Conservation (phyloP, 2,797 vertebrate species). For the Hoplostethus atlanticus region DNA sequence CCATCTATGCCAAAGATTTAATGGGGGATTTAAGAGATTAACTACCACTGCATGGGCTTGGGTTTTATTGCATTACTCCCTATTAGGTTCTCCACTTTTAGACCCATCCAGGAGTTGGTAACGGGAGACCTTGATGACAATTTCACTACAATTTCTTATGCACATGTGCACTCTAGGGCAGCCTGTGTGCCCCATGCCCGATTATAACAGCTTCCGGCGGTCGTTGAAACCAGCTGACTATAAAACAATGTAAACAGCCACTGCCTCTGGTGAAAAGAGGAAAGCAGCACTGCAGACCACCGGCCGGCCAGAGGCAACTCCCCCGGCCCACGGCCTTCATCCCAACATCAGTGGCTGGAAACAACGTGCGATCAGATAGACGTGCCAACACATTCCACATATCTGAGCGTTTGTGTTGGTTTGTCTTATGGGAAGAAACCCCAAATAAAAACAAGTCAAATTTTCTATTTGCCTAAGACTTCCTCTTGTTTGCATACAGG, state of each 20-base stretch:
- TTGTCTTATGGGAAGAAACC: neutral
- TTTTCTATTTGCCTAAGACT: constrained; percentile 39
- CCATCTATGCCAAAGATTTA: constrained; percentile 74
- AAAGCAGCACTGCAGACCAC: too few species aligned
- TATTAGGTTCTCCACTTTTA: constrained; percentile 68
- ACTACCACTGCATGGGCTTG: constrained; percentile 67
- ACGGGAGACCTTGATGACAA: constrained; percentile 38
- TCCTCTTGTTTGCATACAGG: constrained; percentile 46
- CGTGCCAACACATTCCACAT: neutral
- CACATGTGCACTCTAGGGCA: constrained; percentile 29
- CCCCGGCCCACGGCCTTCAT: constrained; percentile 15
- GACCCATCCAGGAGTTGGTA: constrained; percentile 60
- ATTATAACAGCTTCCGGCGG: constrained; percentile 20
- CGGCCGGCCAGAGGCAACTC: constrained; percentile 4
- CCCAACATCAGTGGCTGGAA: constrained; percentile 38
- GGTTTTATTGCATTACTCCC: constrained; percentile 77
- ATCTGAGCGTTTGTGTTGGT: constrained; percentile 15
- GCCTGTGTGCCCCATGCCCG: constrained; percentile 33
- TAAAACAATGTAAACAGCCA: constrained; percentile 33
- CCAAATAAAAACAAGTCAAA: constrained; percentile 7
- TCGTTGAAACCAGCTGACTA: constrained; percentile 25
- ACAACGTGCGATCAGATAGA: constrained; percentile 20
- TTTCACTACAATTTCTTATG: constrained; percentile 4
- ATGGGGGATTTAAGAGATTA: constrained; percentile 84
- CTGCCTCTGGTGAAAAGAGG: neutral